Percentiles rank a stretch among this genome's conserved stretches.
Evolutionary conservation across 2,113 vertebrate species (phyloP).

Genomic region (Ptilonorhynchus violaceus): DNA sequence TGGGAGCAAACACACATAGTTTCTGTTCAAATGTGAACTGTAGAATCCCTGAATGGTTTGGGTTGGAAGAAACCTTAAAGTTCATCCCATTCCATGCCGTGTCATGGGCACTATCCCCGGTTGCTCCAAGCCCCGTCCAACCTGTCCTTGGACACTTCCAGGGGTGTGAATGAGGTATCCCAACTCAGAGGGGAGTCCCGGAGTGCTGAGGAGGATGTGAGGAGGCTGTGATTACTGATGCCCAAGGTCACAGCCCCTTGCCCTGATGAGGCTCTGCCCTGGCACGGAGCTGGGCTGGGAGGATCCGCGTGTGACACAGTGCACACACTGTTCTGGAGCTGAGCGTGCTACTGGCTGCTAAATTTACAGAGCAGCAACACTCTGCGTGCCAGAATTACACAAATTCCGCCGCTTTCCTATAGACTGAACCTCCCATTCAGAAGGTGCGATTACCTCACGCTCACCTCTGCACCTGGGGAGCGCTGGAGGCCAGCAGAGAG

Average conservation of each 20-base stretch:
- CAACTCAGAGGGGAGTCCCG: not conserved
- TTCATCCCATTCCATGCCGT: not conserved
- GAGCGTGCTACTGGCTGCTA: not conserved
- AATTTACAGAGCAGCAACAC: not conserved
- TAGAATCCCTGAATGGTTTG: not conserved
- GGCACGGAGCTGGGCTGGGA: not conserved
- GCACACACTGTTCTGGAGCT: not conserved
- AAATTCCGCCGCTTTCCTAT: constrained; percentile 49
- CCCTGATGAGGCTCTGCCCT: not conserved
- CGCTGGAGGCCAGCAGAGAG: not conserved
- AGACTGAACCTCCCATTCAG: constrained; percentile 57
- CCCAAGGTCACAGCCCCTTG: not conserved
- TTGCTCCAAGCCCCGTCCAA: not conserved
- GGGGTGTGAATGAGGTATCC: not conserved
- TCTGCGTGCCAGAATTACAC: constrained; percentile 46
- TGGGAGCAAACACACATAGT: not conserved
- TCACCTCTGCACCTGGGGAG: constrained; percentile 67
- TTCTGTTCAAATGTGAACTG: not conserved
- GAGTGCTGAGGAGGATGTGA: not conserved
- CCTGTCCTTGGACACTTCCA: not conserved
- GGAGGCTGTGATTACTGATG: not conserved
- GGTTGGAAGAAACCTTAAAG: not conserved
- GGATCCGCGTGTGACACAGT: not conserved
- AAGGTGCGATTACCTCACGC: constrained; percentile 62
- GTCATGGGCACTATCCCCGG: not conserved